Percentiles rank a stretch among this genome's conserved stretches.
Evolutionary conservation across 1,140 invertebrate species (phyloP).

Genomic region (Trichonephila clavata): DNA sequence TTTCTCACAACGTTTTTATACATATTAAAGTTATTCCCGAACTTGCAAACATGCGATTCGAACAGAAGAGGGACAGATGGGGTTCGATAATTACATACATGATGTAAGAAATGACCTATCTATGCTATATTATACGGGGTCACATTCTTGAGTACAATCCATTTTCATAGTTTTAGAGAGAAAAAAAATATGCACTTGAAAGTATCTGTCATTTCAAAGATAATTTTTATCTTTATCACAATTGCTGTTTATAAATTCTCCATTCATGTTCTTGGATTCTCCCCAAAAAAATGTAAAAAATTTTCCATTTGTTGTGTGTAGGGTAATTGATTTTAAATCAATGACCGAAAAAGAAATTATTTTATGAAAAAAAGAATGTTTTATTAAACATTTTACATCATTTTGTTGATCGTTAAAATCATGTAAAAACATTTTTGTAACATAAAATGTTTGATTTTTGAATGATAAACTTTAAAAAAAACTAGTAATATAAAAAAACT

Average conservation of each 20-base stretch:
- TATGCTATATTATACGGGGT: background rate
- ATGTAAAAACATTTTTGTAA: no score
- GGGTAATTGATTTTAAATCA: no score
- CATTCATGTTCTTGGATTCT: background rate
- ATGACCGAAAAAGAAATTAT: no score
- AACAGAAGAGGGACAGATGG: background rate
- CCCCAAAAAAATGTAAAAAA: background rate
- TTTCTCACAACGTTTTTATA: background rate
- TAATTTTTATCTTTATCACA: background rate
- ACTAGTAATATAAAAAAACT: no score
- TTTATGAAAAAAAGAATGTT: no score
- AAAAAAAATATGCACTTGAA: constrained; percentile 1
- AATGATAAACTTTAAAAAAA: no score
- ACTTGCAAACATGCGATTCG: background rate
- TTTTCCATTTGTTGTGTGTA: background rate
- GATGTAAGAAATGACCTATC: constrained; percentile 19
- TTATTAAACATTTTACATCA: no score
- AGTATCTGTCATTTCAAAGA: background rate
- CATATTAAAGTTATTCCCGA: background rate
- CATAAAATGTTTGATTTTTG: no score
- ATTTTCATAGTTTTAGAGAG: background rate
- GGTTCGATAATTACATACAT: background rate
- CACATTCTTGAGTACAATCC: background rate
- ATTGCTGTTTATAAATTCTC: background rate
- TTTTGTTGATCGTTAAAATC: no score